Base-by-base conservation (phyloP, 2,113 vertebrate genomes). In the Odobenus rosmarus region DNA sequence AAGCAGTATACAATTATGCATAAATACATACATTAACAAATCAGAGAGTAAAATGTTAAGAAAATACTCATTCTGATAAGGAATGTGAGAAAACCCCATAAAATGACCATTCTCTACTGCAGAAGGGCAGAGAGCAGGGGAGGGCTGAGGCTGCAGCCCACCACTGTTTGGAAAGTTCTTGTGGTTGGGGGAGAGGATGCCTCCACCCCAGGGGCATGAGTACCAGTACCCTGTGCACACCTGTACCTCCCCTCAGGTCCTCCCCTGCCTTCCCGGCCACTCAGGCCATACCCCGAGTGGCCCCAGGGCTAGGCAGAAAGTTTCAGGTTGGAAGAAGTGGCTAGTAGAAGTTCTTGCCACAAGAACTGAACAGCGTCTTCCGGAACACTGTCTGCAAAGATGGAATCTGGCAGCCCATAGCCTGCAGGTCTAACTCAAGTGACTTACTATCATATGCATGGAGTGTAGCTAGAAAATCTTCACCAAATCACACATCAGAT, bases 11-110 rank as follows among this genome's bases (percentile, higher is more conserved):
- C 7, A 95, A 59, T 72, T 88, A 88, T 59, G 76, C 59, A 92
- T 84, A 93, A 96, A 88, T 62, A 64, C 3, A 24, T 57, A 90
- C 36, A 16, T 31, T 85, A 91, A 82, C 46, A 71, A 55, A 95
- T 36, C 12, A 86, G 72, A 92, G 49, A 77, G 71, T 53, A 64
- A 96, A 95, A 71, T 18, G 55, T 53, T 53, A 83, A 79, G 36
- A 67, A 88, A 87, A 81, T 57, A 57, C 36, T 93, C 61, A 39
- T 77, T 94, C 31, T 80, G 55, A 83, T 36, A 86, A 90, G 36
- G 36, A 61, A n/a, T 53, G 0, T 74, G 79, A 64, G 53, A 86
- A 49, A 33, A 19, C 19, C 21, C 14, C 8, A 16, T 36, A 59
- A 89, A 69, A 71, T 53, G 72, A 39, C 21, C 24, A n/a, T 31